These are phyloP conservation scores for Myotis myotis DNA, from an alignment of 2,797 vertebrate species.

Conservation along the genomic window DNA sequence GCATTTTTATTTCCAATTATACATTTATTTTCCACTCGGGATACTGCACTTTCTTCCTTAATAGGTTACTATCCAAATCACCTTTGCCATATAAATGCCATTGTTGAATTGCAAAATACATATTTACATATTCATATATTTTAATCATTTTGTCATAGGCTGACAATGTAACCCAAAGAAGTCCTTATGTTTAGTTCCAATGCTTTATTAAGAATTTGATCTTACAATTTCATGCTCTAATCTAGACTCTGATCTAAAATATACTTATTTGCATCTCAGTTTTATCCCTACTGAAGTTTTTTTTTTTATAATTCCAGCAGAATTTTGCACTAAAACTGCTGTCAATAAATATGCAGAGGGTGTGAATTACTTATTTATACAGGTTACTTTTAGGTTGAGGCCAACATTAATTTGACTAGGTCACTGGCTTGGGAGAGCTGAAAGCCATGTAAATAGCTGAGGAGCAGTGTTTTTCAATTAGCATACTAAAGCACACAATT, in stretches of 20 bases:
- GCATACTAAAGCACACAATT: conserved; percentile 69
- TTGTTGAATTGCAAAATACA: neutral
- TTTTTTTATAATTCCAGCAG: conserved; percentile 73
- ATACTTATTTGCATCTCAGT: conserved; percentile 69
- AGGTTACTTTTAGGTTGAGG: conserved; percentile 79
- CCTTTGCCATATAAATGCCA: neutral
- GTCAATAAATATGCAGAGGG: conserved; percentile 46
- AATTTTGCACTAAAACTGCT: conserved; percentile 68
- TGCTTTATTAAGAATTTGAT: conserved; percentile 71
- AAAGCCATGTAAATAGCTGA: conserved; percentile 79
- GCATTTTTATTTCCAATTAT: neutral
- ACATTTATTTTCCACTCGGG: neutral
- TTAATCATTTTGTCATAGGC: neutral
- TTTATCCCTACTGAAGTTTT: conserved; percentile 74
- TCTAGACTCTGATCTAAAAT: conserved; percentile 43
- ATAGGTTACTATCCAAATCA: neutral
- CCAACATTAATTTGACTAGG: conserved; percentile 79
- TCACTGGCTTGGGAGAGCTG: conserved; percentile 76
- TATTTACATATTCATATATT: conserved; percentile 17
- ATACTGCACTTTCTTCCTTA: neutral
- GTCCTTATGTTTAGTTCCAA: conserved; percentile 33
- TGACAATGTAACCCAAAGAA: conserved; percentile 53
- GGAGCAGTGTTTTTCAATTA: conserved; percentile 74
- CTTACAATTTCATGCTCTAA: conserved; percentile 67
- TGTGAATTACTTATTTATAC: conserved; percentile 83